Conservation (phyloP, 2,797 vertebrate genomes). For the Sylvilagus floridanus region DNA sequence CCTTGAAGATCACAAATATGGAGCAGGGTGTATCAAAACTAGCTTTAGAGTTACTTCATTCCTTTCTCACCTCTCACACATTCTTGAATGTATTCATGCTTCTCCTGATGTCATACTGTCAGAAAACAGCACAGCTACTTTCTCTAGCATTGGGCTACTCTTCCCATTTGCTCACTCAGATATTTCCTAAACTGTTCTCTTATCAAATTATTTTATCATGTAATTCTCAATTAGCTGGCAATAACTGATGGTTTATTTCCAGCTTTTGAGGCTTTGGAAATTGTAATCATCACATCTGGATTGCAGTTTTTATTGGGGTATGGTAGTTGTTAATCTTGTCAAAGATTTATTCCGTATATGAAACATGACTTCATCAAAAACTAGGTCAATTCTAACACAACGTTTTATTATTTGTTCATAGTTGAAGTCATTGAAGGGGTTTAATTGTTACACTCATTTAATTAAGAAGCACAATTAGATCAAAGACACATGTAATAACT, state of each 20-base stretch:
- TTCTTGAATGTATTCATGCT: neutral
- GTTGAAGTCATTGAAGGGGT: neutral
- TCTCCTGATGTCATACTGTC: neutral
- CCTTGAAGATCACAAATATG: neutral
- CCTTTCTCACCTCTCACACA: neutral
- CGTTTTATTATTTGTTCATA: neutral
- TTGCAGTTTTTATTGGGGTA: neutral
- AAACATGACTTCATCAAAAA: neutral
- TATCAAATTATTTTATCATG: neutral
- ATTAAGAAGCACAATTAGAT: neutral
- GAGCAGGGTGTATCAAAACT: neutral
- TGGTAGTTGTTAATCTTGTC: neutral
- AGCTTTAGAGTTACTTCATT: neutral
- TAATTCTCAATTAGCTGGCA: neutral
- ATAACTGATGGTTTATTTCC: neutral
- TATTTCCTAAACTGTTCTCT: neutral
- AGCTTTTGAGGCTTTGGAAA: neutral
- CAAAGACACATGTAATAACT: neutral
- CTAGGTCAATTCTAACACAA: neutral
- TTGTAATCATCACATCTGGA: neutral
- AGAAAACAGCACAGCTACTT: neutral
- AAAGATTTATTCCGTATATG: neutral
- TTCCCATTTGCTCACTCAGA: neutral
- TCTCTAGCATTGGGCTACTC: neutral
- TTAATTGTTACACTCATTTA: neutral